These are phyloP conservation scores for Alligator sinensis DNA, from an alignment of 2,113 vertebrate species.

Conservation along the genomic window DNA sequence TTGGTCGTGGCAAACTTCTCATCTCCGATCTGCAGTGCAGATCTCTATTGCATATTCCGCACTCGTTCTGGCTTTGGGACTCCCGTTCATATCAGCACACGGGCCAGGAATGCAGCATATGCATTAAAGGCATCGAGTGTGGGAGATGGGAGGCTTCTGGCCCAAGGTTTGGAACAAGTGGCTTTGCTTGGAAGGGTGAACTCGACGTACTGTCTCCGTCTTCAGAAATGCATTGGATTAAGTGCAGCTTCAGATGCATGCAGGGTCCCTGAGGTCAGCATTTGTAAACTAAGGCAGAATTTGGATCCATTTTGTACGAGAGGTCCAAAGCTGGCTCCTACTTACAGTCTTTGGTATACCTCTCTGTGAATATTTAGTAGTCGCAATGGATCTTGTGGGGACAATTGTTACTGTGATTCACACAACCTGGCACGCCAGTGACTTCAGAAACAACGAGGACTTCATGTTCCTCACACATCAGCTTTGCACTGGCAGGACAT, in stretches of 20 bases:
- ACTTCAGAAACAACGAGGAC: not conserved
- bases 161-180: not conserved
- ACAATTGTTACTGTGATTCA: not conserved
- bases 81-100: not conserved
- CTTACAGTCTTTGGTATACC: fast-evolving
- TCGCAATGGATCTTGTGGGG: not conserved
- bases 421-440: not conserved
- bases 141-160: not conserved
- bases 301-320: not conserved
- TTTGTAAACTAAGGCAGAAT: not conserved
- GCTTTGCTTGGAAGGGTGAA: not conserved
- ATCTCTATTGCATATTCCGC: not conserved
- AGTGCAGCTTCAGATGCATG: not conserved
- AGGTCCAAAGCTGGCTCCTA: not conserved
- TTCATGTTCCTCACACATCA: not conserved
- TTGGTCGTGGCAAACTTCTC: not conserved
- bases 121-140: not conserved
- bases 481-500: not conserved
- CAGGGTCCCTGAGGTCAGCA: fast-evolving
- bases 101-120: not conserved
- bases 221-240: not conserved
- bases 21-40: not conserved
- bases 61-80: not conserved
- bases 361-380: fast-evolving
- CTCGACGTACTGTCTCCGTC: not conserved